Evolutionary conservation across 2,888 invertebrate species (phyloP).

Genomic region (Myathropa florea): DNA sequence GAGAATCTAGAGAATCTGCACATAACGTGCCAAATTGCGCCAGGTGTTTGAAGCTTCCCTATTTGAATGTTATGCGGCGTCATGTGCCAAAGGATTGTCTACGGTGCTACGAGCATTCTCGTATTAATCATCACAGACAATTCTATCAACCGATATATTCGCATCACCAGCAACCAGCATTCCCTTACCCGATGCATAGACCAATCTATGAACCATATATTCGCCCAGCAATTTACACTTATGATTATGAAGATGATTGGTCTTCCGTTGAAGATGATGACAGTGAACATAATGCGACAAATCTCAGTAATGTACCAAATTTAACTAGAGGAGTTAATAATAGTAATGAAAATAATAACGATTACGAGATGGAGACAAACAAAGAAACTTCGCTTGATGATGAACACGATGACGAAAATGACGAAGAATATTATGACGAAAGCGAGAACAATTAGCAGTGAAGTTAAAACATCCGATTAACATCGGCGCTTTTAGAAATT

Average conservation of each 20-base stretch:
- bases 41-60: constrained; percentile 30
- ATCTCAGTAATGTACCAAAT: not conserved
- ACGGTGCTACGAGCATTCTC: constrained; percentile 6
- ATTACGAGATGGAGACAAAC: not conserved
- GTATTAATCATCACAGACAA: not conserved
- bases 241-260: not conserved
- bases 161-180: not conserved
- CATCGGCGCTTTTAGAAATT: no score
- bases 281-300: not conserved
- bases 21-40: not conserved
- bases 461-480: no score
- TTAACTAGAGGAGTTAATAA: no score
- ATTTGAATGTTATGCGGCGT: constrained; percentile 38
- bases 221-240: not conserved
- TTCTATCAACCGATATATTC: not conserved
- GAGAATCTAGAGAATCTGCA: no score
- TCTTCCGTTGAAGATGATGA: not conserved
- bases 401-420: not conserved
- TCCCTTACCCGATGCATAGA: not conserved
- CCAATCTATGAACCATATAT: not conserved
- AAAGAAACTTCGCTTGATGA: not conserved
- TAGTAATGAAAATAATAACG: not conserved
- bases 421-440: not conserved
- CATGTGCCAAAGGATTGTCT: constrained; percentile 27
- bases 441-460: no score